A percentile compares a stretch with the other conserved stretches of the same genome.
Evolutionary conservation across 1,140 invertebrate genomes (phyloP).

Genomic region (Pectinophora gossypiella): DNA sequence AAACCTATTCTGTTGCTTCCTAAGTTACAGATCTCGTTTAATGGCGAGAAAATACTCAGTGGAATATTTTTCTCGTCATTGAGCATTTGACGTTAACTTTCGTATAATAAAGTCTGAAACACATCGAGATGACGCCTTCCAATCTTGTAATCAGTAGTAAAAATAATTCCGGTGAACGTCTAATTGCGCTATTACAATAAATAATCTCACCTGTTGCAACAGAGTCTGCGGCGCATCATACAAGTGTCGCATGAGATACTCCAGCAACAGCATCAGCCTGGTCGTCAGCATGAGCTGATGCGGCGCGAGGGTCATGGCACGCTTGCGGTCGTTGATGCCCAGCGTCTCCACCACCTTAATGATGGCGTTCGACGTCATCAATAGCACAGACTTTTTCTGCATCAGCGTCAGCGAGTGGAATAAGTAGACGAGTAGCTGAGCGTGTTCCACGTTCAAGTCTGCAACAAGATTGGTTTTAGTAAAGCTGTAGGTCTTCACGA

Average conservation of each 20-base stretch:
- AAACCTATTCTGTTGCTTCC: no score
- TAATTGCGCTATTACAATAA: no score
- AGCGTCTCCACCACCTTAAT: constrained; percentile 90
- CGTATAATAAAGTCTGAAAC: no score
- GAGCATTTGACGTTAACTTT: no score
- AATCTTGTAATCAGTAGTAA: no score
- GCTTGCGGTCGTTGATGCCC: constrained; percentile 80
- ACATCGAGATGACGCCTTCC: no score
- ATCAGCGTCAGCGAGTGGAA: constrained; percentile 96
- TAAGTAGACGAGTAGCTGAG: constrained; percentile 93
- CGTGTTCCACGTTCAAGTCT: constrained; percentile 97
- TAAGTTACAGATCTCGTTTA: no score
- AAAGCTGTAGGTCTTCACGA: no score
- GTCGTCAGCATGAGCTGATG: constrained; percentile 88
- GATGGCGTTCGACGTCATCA: constrained; percentile 81
- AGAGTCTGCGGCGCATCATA: constrained; percentile 90
- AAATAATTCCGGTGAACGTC: no score
- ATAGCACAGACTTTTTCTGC: constrained; percentile 96
- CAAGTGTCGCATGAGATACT: constrained; percentile 96
- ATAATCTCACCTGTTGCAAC: constrained; percentile 86
- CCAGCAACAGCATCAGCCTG: constrained; percentile 90
- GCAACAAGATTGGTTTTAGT: constrained; percentile 64
- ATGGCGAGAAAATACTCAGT: no score
- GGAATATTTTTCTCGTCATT: no score
- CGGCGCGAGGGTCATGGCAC: constrained; percentile 44